Conservation (phyloP, 2,113 vertebrate species). For the Upupa epops region DNA sequence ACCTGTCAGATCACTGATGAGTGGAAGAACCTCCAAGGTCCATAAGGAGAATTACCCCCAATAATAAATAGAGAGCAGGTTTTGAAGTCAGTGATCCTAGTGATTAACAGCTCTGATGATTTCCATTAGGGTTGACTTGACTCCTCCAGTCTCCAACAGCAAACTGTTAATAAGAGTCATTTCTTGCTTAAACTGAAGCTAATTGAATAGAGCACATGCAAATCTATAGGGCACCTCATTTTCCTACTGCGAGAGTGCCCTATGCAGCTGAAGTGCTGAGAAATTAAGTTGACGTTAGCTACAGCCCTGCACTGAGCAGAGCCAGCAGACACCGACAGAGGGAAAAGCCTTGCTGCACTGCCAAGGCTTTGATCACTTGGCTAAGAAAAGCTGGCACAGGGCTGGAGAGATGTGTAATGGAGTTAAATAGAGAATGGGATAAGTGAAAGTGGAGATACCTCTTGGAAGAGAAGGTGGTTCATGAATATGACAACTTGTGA, state of each 20-base stretch:
- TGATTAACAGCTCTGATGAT: constrained; percentile 12
- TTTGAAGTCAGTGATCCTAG: constrained; percentile 20
- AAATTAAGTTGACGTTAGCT: neutral
- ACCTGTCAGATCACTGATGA: neutral
- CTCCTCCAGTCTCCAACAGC: constrained; percentile 13
- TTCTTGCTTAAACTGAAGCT: constrained; percentile 3
- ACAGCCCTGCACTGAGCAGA: neutral
- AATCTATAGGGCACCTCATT: neutral
- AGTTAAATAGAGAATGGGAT: constrained; percentile 23
- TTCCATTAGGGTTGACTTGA: neutral
- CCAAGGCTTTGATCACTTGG: constrained; percentile 22
- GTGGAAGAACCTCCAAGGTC: neutral
- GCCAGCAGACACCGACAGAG: neutral
- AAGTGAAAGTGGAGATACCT: neutral
- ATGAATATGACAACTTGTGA: rapidly evolving
- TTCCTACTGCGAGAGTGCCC: neutral
- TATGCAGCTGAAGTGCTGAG: neutral
- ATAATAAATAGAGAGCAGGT: neutral
- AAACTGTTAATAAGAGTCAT: constrained; percentile 44
- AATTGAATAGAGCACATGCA: neutral
- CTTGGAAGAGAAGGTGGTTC: neutral
- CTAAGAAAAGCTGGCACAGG: constrained; percentile 10
- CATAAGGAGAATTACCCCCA: constrained; percentile 16
- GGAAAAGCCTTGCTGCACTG: neutral
- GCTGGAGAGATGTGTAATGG: neutral